These are phyloP conservation scores for Pterobdella sp. DNA, from an alignment of 2,888 invertebrate genomes.

Conservation along the genomic window DNA sequence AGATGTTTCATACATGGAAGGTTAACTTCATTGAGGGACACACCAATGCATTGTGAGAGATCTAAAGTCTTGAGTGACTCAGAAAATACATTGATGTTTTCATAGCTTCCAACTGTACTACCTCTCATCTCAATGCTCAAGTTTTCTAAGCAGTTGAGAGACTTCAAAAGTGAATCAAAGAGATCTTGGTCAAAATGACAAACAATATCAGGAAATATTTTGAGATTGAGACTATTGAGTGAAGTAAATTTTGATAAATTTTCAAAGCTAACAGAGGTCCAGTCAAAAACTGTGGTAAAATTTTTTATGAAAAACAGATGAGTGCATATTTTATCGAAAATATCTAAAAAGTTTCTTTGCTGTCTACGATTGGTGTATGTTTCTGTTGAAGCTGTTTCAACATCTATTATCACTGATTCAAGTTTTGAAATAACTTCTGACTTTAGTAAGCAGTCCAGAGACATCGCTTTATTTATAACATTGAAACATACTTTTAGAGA, in stretches of 20 bases:
- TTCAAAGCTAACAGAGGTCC: not conserved
- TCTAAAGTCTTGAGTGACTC: not conserved
- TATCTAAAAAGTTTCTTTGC: not conserved
- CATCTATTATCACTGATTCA: not conserved
- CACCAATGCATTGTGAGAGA: not conserved
- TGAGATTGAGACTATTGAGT: slow-evolving; percentile 1
- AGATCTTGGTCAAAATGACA: not conserved
- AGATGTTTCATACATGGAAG: not conserved
- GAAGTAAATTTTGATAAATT: not conserved
- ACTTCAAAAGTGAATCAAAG: not conserved
- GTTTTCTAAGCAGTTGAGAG: not conserved
- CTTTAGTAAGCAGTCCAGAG: not conserved
- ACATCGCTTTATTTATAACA: not conserved
- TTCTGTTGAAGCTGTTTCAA: not conserved
- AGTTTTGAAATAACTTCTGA: slow-evolving; percentile 8
- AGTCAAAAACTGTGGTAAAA: not conserved
- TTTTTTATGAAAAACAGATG: not conserved
- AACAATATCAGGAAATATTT: not conserved
- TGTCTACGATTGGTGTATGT: not conserved
- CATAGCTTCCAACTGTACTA: not conserved
- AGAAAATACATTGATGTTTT: not conserved
- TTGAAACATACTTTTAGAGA: not conserved
- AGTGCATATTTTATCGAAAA: not conserved
- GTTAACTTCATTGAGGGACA: not conserved
- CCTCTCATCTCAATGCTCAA: not conserved